phyloP scores from a whole-genome alignment of 1,140 invertebrate species.

The Anthonomus grandis region DNA sequence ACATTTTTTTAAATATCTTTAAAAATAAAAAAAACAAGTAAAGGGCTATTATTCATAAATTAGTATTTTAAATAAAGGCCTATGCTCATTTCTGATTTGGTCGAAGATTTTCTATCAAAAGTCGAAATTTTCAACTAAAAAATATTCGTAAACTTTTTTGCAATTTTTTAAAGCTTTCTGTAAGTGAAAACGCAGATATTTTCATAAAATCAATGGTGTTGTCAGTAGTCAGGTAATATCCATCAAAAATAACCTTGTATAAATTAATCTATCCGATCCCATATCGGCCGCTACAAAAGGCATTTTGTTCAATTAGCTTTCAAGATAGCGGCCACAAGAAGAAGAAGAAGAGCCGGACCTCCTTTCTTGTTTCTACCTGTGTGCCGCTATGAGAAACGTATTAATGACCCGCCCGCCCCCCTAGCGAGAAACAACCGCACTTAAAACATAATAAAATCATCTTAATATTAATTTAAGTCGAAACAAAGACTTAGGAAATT shows the following conservation, averaged over 20 bases:
- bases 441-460: constrained; percentile 21
- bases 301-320: constrained; percentile 22
- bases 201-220: background rate
- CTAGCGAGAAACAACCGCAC: constrained; percentile 12
- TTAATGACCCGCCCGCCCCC: constrained; percentile 22
- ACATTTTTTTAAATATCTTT: too few species aligned
- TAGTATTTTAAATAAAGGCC: too few species aligned
- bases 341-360: too few species aligned
- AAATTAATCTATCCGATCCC: constrained; percentile 23
- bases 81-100: too few species aligned
- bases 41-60: too few species aligned
- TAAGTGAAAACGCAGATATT: too few species aligned
- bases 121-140: too few species aligned
- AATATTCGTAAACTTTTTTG: too few species aligned
- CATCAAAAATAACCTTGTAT: constrained; percentile 17
- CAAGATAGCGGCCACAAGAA: constrained; percentile 23
- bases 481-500: too few species aligned
- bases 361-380: constrained; percentile 13
- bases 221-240: constrained; percentile 13
- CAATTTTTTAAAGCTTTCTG: too few species aligned
- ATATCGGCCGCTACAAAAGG: constrained; percentile 23
- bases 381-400: constrained; percentile 15
- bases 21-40: too few species aligned
- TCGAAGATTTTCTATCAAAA: too few species aligned
- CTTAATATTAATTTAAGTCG: background rate